Base-by-base conservation (phyloP, 2,888 invertebrate genomes). In the Mythimna vitellina region DNA sequence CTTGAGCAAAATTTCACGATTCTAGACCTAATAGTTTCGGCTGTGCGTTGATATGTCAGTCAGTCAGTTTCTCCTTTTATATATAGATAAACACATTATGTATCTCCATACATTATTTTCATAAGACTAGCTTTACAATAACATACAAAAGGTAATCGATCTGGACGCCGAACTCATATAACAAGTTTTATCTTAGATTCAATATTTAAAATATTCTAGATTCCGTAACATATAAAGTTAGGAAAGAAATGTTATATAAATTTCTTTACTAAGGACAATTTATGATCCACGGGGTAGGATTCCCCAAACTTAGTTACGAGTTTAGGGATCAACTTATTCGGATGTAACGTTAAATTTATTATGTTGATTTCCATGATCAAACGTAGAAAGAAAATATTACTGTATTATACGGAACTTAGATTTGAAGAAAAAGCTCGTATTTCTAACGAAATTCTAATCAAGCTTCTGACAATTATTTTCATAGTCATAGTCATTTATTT, bases 241-340 rank as follows among this genome's bases (percentile, higher is more conserved):
- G 56, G 12, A 25, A 60, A 71, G 38, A 64, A 67, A 51, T 8
- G 32, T 51, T 57, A 29, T 67, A 62, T 51, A 65, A 72, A 82
- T 57, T 78, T 78, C 38, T 49, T 49, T 38, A 61, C 10, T 29
- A 62, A 38, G 64, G 53, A 71, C 61, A 78, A 78, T 65, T 82
- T 82, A 72, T 78, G 64, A 78, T 72, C 10, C 64, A 61, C 46
- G 35, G 20, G 22, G 60, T 25, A 49, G 51, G 56, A 66, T 57
- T 72, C 49, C 61, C 29, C n/a, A 71, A 82, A 82, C 78, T 71
- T 49, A 53, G 78, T 81, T 78, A 56, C 53, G 22, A 79, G 60
- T 82, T 78, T 42, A 32, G 53, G 72, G 78, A 67, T 82, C 79
- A 72, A 72, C 53, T 57, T 78, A 70, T 69, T 60, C 60, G 17